These are phyloP conservation scores for Heterotis niloticus DNA, from an alignment of 2,113 vertebrate species.

Conservation along the genomic window DNA sequence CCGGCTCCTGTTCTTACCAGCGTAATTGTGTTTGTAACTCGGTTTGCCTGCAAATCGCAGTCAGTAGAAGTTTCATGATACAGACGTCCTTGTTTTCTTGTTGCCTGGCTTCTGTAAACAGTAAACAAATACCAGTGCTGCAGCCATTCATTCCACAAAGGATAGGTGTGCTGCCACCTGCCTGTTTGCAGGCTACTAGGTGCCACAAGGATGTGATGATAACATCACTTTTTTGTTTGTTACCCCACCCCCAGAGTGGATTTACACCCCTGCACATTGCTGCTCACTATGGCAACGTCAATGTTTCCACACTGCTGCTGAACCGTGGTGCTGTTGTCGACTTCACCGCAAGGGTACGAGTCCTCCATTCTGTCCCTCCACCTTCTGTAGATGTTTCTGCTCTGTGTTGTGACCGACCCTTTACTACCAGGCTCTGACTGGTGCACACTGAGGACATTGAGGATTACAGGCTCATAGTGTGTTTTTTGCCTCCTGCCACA, in stretches of 20 bases:
- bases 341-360: slow-evolving; percentile 88
- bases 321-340: slow-evolving; percentile 95
- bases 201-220: background rate
- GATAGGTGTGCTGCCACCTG: too few species aligned
- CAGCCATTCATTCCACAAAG: too few species aligned
- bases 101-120: too few species aligned
- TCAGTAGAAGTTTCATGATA: too few species aligned
- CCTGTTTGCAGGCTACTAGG: too few species aligned
- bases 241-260: slow-evolving; percentile 74
- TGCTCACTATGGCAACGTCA: slow-evolving; percentile 87
- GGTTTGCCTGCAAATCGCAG: too few species aligned
- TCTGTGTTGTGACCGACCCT: background rate
- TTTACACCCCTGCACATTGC: slow-evolving; percentile 96
- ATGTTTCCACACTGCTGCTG: slow-evolving; percentile 94
- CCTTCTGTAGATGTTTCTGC: background rate
- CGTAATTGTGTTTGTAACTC: background rate
- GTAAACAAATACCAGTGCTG: too few species aligned
- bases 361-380: background rate
- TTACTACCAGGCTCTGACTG: background rate
- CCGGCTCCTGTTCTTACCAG: slow-evolving; percentile 26
- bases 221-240: too few species aligned
- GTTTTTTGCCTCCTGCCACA: slow-evolving; percentile 40
- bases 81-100: too few species aligned
- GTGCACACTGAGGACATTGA: background rate
- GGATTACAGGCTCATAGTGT: background rate